Conservation (phyloP, 2,888 invertebrate genomes). For the Leptopilina myrica region DNA sequence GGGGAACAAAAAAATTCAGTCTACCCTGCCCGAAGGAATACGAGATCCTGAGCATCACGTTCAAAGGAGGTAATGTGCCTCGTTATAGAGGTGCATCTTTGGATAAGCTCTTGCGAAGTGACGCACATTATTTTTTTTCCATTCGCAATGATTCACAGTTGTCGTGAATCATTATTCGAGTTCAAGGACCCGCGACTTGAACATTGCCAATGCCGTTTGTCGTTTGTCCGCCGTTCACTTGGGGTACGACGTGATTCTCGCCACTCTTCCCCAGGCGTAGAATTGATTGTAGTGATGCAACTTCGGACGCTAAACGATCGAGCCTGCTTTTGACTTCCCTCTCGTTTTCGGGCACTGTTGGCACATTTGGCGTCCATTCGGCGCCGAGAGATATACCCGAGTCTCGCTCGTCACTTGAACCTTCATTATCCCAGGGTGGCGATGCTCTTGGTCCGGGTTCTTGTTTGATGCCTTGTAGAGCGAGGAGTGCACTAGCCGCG, state of each 20-base stretch:
- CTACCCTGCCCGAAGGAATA: slow-evolving; percentile 38
- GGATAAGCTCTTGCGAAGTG: slow-evolving; percentile 49
- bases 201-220: slow-evolving; percentile 43
- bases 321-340: slow-evolving; percentile 90
- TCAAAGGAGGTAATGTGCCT: slow-evolving; percentile 45
- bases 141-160: slow-evolving; percentile 43
- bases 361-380: slow-evolving; percentile 78
- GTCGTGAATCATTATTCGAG: not conserved
- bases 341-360: slow-evolving; percentile 81
- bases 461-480: slow-evolving; percentile 90
- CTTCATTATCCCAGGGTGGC: slow-evolving; percentile 92
- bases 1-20: slow-evolving; percentile 26
- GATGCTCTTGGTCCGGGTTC: slow-evolving; percentile 89
- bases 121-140: slow-evolving; percentile 11
- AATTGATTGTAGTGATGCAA: slow-evolving; percentile 91
- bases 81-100: slow-evolving; percentile 54
- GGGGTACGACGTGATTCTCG: slow-evolving; percentile 57
- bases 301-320: slow-evolving; percentile 92
- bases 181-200: slow-evolving; percentile 52
- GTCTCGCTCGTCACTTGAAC: slow-evolving; percentile 93
- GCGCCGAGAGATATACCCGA: slow-evolving; percentile 91
- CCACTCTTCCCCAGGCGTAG: slow-evolving; percentile 81
- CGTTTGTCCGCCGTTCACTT: slow-evolving; percentile 36
- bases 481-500: slow-evolving; percentile 88
- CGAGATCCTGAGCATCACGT: slow-evolving; percentile 41